Percentiles rank a stretch among this genome's conserved stretches.
Conservation (phyloP, 2,888 invertebrate genomes). For the Lepidochrysops patricia region DNA sequence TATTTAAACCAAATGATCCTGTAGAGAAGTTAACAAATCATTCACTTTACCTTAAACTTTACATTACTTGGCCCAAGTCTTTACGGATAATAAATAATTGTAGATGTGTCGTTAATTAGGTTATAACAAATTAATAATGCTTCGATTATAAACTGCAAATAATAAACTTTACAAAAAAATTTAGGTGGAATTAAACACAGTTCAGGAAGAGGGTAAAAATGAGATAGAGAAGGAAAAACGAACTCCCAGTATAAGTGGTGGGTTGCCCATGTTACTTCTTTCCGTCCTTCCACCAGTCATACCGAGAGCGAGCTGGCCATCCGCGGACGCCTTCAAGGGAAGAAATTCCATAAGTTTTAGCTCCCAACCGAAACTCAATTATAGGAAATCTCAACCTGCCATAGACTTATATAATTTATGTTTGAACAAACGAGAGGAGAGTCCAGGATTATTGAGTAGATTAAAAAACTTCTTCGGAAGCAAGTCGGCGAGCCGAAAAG, state of each 20-base stretch:
- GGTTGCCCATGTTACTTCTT: slow-evolving; percentile 79
- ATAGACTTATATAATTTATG: slow-evolving; percentile 76
- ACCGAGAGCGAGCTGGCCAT: slow-evolving; percentile 85
- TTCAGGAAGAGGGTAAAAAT: slow-evolving; percentile 53
- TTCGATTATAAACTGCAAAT: too few relatives aligned
- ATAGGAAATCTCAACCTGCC: slow-evolving; percentile 70
- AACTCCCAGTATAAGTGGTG: slow-evolving; percentile 80
- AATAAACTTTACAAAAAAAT: slow-evolving; percentile 4
- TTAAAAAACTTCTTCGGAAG: slow-evolving; percentile 76
- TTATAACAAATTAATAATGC: too few relatives aligned
- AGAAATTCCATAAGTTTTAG: slow-evolving; percentile 78
- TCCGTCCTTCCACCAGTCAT: slow-evolving; percentile 84
- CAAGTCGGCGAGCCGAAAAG: slow-evolving; percentile 78
- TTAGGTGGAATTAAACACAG: slow-evolving; percentile 62
- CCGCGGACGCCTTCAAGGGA: slow-evolving; percentile 77
- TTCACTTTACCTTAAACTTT: too few relatives aligned
- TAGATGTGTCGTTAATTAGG: not conserved
- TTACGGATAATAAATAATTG: not conserved
- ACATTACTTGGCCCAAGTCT: too few relatives aligned
- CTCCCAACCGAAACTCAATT: slow-evolving; percentile 78
- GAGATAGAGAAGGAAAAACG: slow-evolving; percentile 42
- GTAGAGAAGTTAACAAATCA: not conserved
- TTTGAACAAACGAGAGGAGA: slow-evolving; percentile 70
- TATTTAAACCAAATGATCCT: not conserved
- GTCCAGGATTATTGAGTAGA: slow-evolving; percentile 70